Base-by-base conservation (phyloP, 2,113 vertebrate species). In the Gyps fulvus region DNA sequence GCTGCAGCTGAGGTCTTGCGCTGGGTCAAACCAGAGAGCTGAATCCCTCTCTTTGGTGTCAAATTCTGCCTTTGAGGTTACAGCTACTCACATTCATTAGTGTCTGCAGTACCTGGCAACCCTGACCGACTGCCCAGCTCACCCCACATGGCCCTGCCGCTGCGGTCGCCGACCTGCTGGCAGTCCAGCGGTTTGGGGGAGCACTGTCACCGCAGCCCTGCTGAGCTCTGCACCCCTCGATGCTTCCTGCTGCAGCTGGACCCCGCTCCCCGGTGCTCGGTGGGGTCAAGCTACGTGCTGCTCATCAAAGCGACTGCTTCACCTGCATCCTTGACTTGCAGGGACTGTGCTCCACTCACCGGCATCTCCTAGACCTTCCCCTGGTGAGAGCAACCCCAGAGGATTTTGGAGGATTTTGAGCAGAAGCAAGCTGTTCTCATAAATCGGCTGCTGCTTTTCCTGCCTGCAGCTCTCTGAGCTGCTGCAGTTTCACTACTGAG, bases 91-190 rank as follows among this genome's bases (percentile, higher is more conserved):
- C 27, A 2, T 8, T 4, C 9, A 1, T 9, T 4, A 58, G 31
- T 18, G 42, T 5, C n/a, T 59, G 76, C 59, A 59, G 65, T 0
- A 9, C 11, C 17, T 16, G 47, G 62, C 43, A 49, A 26, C 36
- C 36, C 43, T 4, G 8, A 0, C 9, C 7, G 63, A 7, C 9
- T 8, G 50, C 21, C 43, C 81, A 45, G 31, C 77, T 50, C 55
- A 3, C 17, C 45, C 32, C 16, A 19, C 2, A 4, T 11, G 42
- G 63, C 23, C 6, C 13, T 5, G 45, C 52, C 0, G 21, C 89
- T 27, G 65, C 0, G 3, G 10, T 2, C 2, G 0, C 79, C 1
- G 13, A 3, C 19, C 34, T 20, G 23, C 22, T 1, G 23, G 7
- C 15, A 11, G 50, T 13, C 40, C 73, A 9, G 57, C 0, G 2